Base-by-base conservation (phyloP, 1,140 invertebrate genomes). In the Ceratina japonica region DNA sequence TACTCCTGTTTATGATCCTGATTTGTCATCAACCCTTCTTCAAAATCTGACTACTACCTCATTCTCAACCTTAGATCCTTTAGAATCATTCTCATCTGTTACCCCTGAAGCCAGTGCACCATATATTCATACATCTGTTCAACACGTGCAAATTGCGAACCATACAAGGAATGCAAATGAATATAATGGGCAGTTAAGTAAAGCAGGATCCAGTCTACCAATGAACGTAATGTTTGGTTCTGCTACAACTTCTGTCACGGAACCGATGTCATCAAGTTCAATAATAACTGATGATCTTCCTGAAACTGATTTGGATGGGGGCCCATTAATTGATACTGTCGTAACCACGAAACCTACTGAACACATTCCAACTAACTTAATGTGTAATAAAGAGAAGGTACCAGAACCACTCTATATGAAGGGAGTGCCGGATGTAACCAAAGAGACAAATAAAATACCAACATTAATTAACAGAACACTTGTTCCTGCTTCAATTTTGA, bases 391-490 rank as follows among this genome's bases (percentile, higher is more conserved):
- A 13, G 56, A 56, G 37, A 70, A 1, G 20, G 37, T 61, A n/a
- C 15, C 24, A 56, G 87, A 89, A 75, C 79, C 64, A 5, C 69
- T 87, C 16, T 90, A 91, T n/a, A 81, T 90, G 75, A 86, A 87
- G 31, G 82, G 80, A 37, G 24, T 89, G 22, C 86, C 88, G 0
- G 82, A 89, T 24, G 63, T 89, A 56, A 83, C 84, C 8, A 86
- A 86, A 64, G 85, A 90, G 44, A 24, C n/a, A 1, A 89, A 89
- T 72, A 90, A 89, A 76, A 87, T 90, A 70, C 87, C 89, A 15
- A 89, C 87, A 2, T 65, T 87, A 2, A 85, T 90, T 10, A 89
- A 89, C 44, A 87, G 79, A 72, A 80, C 83, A 12, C 79, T 90
- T 15, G 86, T 91, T 0, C 90, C 89, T 4, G 83, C 64, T 0